A percentile compares a stretch with the other conserved stretches of the same genome.
phyloP scores from a whole-genome alignment of 2,113 vertebrate genomes.

The Odontophorus gujanensis region DNA sequence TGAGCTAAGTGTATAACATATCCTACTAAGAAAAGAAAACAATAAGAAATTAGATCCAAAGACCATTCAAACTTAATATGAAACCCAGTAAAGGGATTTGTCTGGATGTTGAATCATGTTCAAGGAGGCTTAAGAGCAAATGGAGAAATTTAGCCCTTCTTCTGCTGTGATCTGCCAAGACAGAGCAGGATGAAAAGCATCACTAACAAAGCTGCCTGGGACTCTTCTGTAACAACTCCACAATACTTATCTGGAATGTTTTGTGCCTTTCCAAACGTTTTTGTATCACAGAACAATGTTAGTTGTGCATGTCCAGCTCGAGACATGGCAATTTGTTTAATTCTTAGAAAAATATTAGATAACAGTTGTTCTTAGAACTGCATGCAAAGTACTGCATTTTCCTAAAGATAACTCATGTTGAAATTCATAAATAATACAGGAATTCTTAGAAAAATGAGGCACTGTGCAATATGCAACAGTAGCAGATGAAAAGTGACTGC shows the following conservation, averaged over 20 bases:
- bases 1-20: neutral
- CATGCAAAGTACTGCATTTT: neutral
- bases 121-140: neutral
- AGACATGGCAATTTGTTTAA: neutral
- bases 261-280: neutral
- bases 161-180: neutral
- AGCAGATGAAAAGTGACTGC: neutral
- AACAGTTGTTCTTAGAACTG: neutral
- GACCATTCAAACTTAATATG: neutral
- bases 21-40: neutral
- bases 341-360: neutral
- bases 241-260: neutral
- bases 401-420: neutral
- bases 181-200: neutral
- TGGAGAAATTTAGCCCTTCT: rapidly evolving
- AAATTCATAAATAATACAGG: constrained; percentile 47
- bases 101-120: neutral
- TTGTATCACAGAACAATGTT: neutral
- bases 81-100: neutral
- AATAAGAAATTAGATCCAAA: neutral
- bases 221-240: neutral
- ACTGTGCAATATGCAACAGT: neutral
- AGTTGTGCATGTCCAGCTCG: neutral
- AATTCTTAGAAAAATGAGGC: neutral
- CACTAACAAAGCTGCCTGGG: neutral